Conservation (phyloP, 2,797 vertebrate species). For the Pachyuromys duprasi region DNA sequence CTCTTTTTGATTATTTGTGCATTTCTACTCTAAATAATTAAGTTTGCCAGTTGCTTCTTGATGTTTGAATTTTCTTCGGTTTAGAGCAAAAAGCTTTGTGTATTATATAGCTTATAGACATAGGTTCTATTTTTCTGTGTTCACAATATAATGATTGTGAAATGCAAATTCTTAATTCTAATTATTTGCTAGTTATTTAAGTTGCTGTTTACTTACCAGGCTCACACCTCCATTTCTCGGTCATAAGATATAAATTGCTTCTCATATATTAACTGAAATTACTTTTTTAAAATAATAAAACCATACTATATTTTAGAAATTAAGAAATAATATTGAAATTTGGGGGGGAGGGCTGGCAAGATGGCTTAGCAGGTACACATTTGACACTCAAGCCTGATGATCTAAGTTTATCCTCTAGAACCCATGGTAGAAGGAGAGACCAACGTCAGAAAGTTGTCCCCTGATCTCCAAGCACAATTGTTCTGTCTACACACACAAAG, state of each 20-base stretch:
- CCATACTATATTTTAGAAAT: constrained; percentile 19
- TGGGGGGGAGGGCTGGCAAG: background rate
- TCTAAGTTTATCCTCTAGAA: background rate
- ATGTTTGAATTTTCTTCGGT: constrained; percentile 40
- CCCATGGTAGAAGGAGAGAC: background rate
- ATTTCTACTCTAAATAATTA: background rate
- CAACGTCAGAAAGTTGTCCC: background rate
- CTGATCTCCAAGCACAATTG: background rate
- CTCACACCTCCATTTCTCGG: background rate
- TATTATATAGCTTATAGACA: constrained; percentile 18
- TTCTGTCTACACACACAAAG: background rate
- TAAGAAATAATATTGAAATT: background rate
- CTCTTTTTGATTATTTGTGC: background rate
- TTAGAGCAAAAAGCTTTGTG: constrained; percentile 18
- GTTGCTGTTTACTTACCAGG: background rate
- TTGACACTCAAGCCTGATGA: background rate
- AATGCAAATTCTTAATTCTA: constrained; percentile 20
- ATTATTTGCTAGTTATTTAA: constrained; percentile 21
- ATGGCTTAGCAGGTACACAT: background rate
- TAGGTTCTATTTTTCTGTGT: constrained; percentile 21
- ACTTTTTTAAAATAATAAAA: constrained; percentile 30
- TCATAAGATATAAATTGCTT: constrained; percentile 21
- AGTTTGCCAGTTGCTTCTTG: background rate
- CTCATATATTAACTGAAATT: background rate
- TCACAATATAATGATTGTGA: constrained; percentile 20